A percentile compares a stretch with the other conserved stretches of the same genome.
Evolutionary conservation across 2,888 invertebrate species (phyloP).

Genomic region (Lumbricus terrestris): DNA sequence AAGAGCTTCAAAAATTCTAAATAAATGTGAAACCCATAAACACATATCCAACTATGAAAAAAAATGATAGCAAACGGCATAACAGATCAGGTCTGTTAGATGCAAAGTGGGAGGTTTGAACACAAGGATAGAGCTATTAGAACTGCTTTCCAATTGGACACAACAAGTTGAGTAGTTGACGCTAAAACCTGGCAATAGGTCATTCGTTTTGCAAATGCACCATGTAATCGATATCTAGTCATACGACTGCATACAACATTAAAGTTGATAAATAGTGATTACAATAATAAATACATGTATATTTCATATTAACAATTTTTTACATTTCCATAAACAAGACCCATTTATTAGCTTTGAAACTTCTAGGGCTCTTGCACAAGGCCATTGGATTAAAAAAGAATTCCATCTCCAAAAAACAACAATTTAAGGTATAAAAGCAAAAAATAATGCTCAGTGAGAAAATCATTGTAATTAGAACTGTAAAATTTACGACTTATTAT

Average conservation of each 20-base stretch:
- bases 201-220: neutral
- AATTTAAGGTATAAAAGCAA: conserved; percentile 3
- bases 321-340: neutral
- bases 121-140: neutral
- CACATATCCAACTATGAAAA: neutral
- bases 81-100: neutral
- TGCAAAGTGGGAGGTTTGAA: neutral
- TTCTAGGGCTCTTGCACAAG: neutral
- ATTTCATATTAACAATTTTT: neutral
- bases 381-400: neutral
- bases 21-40: neutral
- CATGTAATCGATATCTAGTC: neutral
- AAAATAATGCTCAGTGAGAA: neutral
- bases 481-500: neutral
- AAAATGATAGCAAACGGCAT: neutral
- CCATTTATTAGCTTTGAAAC: neutral
- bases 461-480: neutral
- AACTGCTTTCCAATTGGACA: neutral
- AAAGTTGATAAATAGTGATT: neutral
- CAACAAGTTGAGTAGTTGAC: neutral
- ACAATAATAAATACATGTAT: neutral
- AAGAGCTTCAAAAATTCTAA: neutral
- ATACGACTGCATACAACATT: neutral
- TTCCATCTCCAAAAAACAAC: neutral
- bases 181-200: neutral